Evolutionary conservation across 2,888 invertebrate genomes (phyloP).

Genomic region (Arctia plantaginis): DNA sequence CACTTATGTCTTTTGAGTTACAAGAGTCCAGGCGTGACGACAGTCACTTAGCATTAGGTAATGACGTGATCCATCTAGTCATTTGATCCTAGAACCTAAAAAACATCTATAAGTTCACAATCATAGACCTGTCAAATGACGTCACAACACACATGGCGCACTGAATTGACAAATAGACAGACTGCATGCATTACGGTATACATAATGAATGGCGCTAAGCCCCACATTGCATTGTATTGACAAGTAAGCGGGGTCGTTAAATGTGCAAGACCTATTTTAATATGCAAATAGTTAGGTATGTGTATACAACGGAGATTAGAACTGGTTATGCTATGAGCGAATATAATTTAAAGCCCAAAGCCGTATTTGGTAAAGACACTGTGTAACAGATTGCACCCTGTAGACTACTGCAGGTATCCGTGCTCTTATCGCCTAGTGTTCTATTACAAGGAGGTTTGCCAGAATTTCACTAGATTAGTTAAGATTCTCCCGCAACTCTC

Average conservation of each 20-base stretch:
- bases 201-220: slow-evolving; percentile 62
- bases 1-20: too few species aligned
- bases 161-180: slow-evolving; percentile 56
- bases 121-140: slow-evolving; percentile 15
- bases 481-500: too few species aligned
- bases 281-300: slow-evolving; percentile 2
- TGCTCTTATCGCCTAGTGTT: not conserved
- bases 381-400: not conserved
- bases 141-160: slow-evolving; percentile 32
- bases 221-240: slow-evolving; percentile 15
- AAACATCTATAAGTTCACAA: not conserved
- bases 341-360: not conserved
- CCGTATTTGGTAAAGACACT: not conserved
- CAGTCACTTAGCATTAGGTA: too few species aligned
- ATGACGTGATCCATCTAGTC: too few species aligned
- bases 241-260: slow-evolving; percentile 11
- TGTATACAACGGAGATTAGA: not conserved
- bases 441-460: not conserved
- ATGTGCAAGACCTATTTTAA: slow-evolving; percentile 10
- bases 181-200: slow-evolving; percentile 57
- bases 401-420: not conserved
- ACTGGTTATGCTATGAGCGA: not conserved
- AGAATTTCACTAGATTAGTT: not conserved
- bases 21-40: too few species aligned
- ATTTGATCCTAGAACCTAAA: too few species aligned